Evolutionary conservation across 2,113 vertebrate genomes (phyloP).

Genomic region (Perca flavescens): DNA sequence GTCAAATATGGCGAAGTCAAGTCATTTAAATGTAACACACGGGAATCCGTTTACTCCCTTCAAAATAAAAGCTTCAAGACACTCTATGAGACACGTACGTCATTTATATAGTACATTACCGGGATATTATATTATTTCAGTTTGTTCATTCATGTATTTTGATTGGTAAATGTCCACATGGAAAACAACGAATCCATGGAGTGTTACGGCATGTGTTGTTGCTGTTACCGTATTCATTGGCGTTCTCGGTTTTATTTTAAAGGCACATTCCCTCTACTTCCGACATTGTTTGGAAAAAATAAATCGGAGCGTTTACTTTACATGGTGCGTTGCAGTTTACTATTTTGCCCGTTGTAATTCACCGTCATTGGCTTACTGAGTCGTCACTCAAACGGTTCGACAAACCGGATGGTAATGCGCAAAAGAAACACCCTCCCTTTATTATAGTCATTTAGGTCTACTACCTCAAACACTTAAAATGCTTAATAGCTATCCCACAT

Average conservation of each 20-base stretch:
- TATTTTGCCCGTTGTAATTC: too few species aligned
- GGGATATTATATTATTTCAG: neutral
- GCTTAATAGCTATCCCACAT: too few species aligned
- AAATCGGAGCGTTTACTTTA: too few species aligned
- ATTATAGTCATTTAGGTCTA: too few species aligned
- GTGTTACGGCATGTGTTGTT: neutral
- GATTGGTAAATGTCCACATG: neutral
- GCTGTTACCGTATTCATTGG: fast-evolving
- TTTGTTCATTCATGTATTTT: neutral
- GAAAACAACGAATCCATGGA: fast-evolving
- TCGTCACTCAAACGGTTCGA: too few species aligned
- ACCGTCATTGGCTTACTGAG: too few species aligned
- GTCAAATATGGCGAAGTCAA: conserved; percentile 20
- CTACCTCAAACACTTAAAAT: too few species aligned
- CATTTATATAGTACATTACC: neutral
- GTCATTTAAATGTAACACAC: fast-evolving
- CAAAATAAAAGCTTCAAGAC: conserved; percentile 52
- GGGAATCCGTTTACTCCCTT: fast-evolving
- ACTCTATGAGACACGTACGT: fast-evolving
- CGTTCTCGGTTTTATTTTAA: conserved; percentile 2
- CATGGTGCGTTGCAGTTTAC: too few species aligned
- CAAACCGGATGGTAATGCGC: too few species aligned
- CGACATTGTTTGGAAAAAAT: neutral
- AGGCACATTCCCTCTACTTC: neutral
- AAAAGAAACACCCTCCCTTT: too few species aligned